These are phyloP conservation scores for Gobio gobio DNA, from an alignment of 2,113 vertebrate genomes.

Conservation along the genomic window DNA sequence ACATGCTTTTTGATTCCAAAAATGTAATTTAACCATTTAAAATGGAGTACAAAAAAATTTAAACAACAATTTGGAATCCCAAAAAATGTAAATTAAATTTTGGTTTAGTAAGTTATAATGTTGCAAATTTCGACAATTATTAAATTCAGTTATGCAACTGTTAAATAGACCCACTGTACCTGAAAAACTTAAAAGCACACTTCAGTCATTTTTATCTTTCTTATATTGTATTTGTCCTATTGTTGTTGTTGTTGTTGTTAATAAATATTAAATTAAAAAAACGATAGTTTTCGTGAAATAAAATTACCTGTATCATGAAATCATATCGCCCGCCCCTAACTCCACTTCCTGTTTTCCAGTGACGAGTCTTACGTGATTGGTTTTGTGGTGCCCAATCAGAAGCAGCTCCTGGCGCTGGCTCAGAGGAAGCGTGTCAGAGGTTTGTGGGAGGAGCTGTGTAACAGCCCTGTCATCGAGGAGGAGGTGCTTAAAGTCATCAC, in stretches of 20 bases:
- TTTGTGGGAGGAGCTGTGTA: constrained; percentile 88
- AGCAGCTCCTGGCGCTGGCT: constrained; percentile 86
- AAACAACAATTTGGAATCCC: too few species aligned
- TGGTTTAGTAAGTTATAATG: too few species aligned
- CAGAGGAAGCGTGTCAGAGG: constrained; percentile 81
- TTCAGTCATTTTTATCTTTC: neutral
- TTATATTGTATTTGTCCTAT: neutral
- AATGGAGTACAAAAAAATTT: too few species aligned
- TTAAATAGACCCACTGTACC: too few species aligned
- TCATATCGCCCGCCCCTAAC: neutral
- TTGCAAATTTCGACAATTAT: too few species aligned
- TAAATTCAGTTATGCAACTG: too few species aligned
- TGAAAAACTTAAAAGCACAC: too few species aligned
- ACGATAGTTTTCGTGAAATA: neutral
- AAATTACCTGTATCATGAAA: neutral
- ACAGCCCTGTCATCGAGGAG: constrained; percentile 84
- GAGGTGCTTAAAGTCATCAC: constrained; percentile 87
- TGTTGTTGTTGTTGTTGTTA: too few species aligned
- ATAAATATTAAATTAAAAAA: neutral
- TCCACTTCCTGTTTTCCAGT: constrained; percentile 69
- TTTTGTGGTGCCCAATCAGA: constrained; percentile 97
- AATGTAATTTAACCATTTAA: too few species aligned
- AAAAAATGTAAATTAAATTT: too few species aligned
- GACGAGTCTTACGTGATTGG: constrained; percentile 93
- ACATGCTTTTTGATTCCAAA: too few species aligned